Evolutionary conservation across 2,888 invertebrate genomes (phyloP).

Genomic region (Amphipoea lucens): DNA sequence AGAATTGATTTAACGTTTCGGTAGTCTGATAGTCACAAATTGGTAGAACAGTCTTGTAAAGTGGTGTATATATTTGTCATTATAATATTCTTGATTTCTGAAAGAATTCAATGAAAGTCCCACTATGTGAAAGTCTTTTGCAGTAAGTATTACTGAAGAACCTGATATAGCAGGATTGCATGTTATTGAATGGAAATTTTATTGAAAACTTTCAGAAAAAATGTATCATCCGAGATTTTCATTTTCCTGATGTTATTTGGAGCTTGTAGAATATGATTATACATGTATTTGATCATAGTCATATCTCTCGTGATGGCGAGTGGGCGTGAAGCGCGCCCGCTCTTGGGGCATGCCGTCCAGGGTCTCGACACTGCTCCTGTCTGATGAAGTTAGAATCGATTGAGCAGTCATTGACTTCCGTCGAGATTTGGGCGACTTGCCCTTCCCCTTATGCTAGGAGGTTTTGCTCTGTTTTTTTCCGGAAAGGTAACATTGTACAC

Average conservation of each 20-base stretch:
- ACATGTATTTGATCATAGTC: slow-evolving; percentile 91
- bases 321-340: slow-evolving; percentile 81
- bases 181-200: not conserved
- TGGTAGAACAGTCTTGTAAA: slow-evolving; percentile 44
- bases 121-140: not conserved
- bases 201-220: slow-evolving; percentile 35
- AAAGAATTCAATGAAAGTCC: slow-evolving; percentile 17
- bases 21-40: slow-evolving; percentile 41
- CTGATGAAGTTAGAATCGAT: slow-evolving; percentile 83
- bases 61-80: slow-evolving; percentile 33
- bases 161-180: not conserved
- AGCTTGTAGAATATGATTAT: slow-evolving; percentile 70
- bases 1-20: slow-evolving; percentile 32
- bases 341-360: slow-evolving; percentile 80
- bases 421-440: slow-evolving; percentile 91
- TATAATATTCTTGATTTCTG: slow-evolving; percentile 19
- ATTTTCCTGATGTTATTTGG: slow-evolving; percentile 4
- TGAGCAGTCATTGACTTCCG: slow-evolving; percentile 82
- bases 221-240: slow-evolving; percentile 22
- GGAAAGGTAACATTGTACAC: slow-evolving; percentile 93
- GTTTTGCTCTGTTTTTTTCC: slow-evolving; percentile 90
- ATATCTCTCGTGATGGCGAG: slow-evolving; percentile 77
- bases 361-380: slow-evolving; percentile 87
- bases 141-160: not conserved
- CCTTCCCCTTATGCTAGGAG: slow-evolving; percentile 92